These are phyloP conservation scores for Autographa pulchrina DNA, from an alignment of 2,888 invertebrate genomes.

Conservation along the genomic window DNA sequence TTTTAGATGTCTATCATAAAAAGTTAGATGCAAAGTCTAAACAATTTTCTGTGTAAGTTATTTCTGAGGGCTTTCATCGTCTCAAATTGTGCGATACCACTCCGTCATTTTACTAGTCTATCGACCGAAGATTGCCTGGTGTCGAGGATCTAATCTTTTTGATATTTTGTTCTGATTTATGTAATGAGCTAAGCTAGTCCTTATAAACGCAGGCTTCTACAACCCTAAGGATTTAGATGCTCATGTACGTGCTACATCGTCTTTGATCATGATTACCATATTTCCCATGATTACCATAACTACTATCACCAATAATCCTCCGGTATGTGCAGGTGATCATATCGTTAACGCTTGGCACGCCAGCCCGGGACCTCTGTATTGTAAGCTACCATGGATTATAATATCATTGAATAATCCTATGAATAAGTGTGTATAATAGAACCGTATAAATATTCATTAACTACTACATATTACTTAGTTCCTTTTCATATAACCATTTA, in stretches of 20 bases:
- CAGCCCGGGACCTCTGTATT: not conserved
- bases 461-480: too few relatives aligned
- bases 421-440: not conserved
- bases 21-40: not conserved
- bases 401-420: not conserved
- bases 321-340: not conserved
- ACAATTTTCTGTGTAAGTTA: not conserved
- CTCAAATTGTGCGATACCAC: too few relatives aligned
- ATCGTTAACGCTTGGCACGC: conserved; percentile 19
- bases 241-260: not conserved
- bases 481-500: too few relatives aligned
- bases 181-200: not conserved
- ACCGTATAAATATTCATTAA: too few relatives aligned
- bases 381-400: not conserved
- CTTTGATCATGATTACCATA: not conserved
- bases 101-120: too few relatives aligned
- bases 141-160: too few relatives aligned
- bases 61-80: not conserved
- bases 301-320: not conserved
- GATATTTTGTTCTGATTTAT: not conserved
- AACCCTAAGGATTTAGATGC: not conserved
- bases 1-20: not conserved
- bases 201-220: not conserved
- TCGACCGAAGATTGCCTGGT: too few relatives aligned
- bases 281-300: not conserved